Conservation (phyloP, 2,888 invertebrate genomes). For the Dasypolia templi region DNA sequence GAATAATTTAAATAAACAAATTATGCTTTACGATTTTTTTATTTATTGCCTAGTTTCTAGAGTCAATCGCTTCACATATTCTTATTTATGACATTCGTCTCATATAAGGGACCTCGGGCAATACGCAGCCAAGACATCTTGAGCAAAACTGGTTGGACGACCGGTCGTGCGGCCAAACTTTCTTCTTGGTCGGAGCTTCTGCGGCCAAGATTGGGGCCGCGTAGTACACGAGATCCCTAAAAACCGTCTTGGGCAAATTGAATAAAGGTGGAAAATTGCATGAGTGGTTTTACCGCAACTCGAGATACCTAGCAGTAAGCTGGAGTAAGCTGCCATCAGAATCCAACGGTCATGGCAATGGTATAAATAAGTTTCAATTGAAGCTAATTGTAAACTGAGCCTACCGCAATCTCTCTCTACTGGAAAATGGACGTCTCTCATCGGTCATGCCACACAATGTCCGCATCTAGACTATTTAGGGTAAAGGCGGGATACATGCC, state of each 20-base stretch:
- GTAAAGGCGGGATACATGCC: too few relatives aligned
- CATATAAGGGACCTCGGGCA: not conserved
- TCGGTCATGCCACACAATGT: not conserved
- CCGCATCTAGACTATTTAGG: not conserved
- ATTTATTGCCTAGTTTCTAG: not conserved
- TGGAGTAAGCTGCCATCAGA: not conserved
- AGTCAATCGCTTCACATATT: not conserved
- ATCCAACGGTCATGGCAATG: not conserved
- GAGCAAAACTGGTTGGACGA: not conserved
- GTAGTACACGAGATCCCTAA: not conserved
- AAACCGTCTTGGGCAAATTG: not conserved
- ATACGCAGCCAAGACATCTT: not conserved
- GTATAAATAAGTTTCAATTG: too few relatives aligned
- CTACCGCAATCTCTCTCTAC: not conserved
- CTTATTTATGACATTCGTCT: not conserved
- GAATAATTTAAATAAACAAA: conserved; percentile 58
- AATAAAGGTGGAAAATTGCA: not conserved
- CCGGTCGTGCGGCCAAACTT: not conserved
- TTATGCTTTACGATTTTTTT: conserved; percentile 44
- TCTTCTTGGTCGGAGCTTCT: not conserved
- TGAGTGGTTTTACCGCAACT: not conserved
- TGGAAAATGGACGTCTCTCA: not conserved
- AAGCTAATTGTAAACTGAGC: not conserved
- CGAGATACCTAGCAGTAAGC: not conserved
- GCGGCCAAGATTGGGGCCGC: not conserved